Evolutionary conservation across 2,113 vertebrate genomes (phyloP).

Genomic region (Urocynchramus pylzowi): DNA sequence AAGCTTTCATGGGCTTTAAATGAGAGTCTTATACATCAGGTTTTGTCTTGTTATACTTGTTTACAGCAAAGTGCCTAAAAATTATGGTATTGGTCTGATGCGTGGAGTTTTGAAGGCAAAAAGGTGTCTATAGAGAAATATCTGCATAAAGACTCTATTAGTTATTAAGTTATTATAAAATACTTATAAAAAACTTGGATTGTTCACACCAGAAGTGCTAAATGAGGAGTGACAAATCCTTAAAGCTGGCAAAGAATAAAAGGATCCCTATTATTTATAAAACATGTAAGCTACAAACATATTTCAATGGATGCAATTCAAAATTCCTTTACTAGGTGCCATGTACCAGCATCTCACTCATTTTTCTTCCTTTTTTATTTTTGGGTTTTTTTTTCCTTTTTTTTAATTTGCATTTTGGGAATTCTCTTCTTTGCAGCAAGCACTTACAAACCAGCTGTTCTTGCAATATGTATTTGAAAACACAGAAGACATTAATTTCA

Average conservation of each 20-base stretch:
- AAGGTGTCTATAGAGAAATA: not conserved
- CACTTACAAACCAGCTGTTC: not conserved
- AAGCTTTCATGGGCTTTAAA: not conserved
- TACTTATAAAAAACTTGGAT: not conserved
- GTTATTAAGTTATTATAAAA: not conserved
- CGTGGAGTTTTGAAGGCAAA: not conserved
- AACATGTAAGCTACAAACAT: not conserved
- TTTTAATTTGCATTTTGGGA: not conserved
- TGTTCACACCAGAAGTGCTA: not conserved
- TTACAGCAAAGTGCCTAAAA: not conserved
- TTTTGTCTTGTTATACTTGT: not conserved
- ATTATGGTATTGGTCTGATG: not conserved
- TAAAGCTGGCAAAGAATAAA: slow-evolving; percentile 47
- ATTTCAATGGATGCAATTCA: not conserved
- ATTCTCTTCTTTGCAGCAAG: not conserved
- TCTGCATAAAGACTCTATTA: not conserved
- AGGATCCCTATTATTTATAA: slow-evolving; percentile 28
- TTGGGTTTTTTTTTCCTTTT: too few species aligned
- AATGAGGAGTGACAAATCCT: slow-evolving; percentile 57
- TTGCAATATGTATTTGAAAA: not conserved
- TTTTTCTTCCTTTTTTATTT: too few species aligned
- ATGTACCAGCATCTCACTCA: not conserved
- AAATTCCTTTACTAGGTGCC: not conserved
- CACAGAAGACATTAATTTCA: not conserved
- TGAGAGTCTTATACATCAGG: not conserved